Conservation (phyloP, 2,113 vertebrate species). For the Calypte anna region DNA sequence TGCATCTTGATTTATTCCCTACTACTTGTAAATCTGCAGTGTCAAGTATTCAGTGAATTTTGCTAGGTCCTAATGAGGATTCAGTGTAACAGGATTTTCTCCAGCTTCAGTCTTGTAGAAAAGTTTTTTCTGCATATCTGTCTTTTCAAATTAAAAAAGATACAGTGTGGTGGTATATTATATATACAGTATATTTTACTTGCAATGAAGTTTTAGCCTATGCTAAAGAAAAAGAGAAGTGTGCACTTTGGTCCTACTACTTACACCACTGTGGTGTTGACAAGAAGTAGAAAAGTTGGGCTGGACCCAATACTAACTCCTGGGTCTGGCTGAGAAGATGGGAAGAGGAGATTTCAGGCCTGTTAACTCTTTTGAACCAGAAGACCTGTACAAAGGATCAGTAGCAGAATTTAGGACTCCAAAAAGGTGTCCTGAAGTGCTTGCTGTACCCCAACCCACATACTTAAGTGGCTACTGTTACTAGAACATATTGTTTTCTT, state of each 20-base stretch:
- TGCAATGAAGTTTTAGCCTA: constrained; percentile 22
- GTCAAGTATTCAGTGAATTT: constrained; percentile 69
- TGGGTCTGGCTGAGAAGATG: background rate
- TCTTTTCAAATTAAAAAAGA: constrained; percentile 43
- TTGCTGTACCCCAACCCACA: background rate
- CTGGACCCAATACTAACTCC: background rate
- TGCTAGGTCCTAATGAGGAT: constrained; percentile 61
- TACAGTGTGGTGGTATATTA: background rate
- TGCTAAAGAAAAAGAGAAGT: background rate
- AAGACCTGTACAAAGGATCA: background rate
- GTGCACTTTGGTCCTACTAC: background rate
- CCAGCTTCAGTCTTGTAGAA: constrained; percentile 53
- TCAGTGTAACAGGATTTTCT: constrained; percentile 56
- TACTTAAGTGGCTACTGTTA: background rate
- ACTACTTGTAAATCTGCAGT: constrained; percentile 54
- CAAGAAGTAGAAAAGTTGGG: background rate
- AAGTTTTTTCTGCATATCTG: constrained; percentile 45
- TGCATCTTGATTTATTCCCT: constrained; percentile 71
- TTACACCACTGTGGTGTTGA: background rate
- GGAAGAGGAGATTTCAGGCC: background rate
- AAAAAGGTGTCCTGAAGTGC: background rate
- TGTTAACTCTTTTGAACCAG: background rate
- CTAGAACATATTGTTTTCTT: background rate
- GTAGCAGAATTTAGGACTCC: background rate
- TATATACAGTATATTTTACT: background rate